Evolutionary conservation across 2,888 invertebrate species (phyloP).

Genomic region (Heliconius aoede): DNA sequence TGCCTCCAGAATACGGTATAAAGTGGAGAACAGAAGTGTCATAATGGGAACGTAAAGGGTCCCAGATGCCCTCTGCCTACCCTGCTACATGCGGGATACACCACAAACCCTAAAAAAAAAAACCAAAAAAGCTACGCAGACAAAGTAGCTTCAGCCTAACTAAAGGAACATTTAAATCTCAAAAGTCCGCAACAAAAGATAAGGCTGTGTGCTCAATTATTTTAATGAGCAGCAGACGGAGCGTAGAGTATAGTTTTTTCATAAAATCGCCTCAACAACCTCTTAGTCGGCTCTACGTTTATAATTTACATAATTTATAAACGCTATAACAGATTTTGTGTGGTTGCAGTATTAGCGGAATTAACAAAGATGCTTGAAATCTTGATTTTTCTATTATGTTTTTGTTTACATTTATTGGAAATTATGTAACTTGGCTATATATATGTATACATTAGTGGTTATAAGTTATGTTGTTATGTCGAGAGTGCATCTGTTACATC

Average conservation of each 20-base stretch:
- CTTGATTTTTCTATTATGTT: neutral
- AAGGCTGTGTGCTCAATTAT: conserved; percentile 67
- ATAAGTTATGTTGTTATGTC: neutral
- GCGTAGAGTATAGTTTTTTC: conserved; percentile 70
- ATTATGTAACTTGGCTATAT: neutral
- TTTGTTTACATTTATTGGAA: too few species aligned
- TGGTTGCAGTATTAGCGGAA: conserved; percentile 57
- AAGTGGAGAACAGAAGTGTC: too few species aligned
- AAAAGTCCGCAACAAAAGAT: conserved; percentile 50
- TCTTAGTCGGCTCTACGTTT: conserved; percentile 76
- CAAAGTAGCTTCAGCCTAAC: neutral
- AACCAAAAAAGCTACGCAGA: too few species aligned
- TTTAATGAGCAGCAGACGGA: conserved; percentile 70
- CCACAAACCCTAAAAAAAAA: too few species aligned
- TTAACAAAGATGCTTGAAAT: neutral
- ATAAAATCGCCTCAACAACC: conserved; percentile 71
- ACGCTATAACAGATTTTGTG: conserved; percentile 55
- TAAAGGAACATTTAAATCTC: neutral
- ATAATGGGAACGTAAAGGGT: too few species aligned
- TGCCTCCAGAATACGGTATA: too few species aligned
- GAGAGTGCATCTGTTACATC: neutral
- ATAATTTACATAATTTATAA: conserved; percentile 82
- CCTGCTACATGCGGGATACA: too few species aligned
- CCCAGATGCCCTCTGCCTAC: too few species aligned
- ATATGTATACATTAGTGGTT: neutral